Evolutionary conservation across 1,140 invertebrate genomes (phyloP), one percentile per base, ranked within the genome.

Genomic region (Diachasma alloeum): DNA sequence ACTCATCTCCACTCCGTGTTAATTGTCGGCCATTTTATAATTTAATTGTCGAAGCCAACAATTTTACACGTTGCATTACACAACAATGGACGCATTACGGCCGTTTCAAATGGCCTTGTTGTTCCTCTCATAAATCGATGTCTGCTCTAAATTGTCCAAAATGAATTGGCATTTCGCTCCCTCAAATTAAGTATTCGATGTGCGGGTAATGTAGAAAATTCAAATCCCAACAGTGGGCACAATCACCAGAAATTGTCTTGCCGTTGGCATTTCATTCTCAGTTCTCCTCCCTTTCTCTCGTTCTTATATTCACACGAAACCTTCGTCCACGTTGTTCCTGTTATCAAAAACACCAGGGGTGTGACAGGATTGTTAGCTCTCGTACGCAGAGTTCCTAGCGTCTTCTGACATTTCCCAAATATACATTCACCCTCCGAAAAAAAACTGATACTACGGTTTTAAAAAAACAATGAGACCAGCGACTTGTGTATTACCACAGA

Each of bases 321-420:
- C n/a, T n/a, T n/a, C n/a, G n/a, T 53, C 31, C 53, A 44, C 19
- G 24, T 66, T 74, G 10, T 56, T 66, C 22, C 13, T 66, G 37
- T 44, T 74, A 66, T 67, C 36, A 67, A 37, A 66, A 66, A 44
- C 22, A 74, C 59, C 19, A 56, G 72, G 56, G 56, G 36, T 42
- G 72, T 74, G 72, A 74, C 72, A 74, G 72, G 24, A 67, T 74
- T 66, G 59, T 74, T 74, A 74, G 56, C 59, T 22, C 71, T 59
- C 26, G 46, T 26, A 17, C 17, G 4, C 26, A 19, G 37, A 22
- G 4, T n/a, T 59, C 53, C n/a, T 6, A 31, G 53, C 1, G 3
- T 59, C 53, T 17, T 22, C 53, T 10, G 53, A 59, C 53, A 22
- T 59, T n/a, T 4, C 19, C 53, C 53, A 22, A 59, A 59, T 17